Evolutionary conservation across 2,888 invertebrate species (phyloP).

Genomic region (Diplazon laetatorius): DNA sequence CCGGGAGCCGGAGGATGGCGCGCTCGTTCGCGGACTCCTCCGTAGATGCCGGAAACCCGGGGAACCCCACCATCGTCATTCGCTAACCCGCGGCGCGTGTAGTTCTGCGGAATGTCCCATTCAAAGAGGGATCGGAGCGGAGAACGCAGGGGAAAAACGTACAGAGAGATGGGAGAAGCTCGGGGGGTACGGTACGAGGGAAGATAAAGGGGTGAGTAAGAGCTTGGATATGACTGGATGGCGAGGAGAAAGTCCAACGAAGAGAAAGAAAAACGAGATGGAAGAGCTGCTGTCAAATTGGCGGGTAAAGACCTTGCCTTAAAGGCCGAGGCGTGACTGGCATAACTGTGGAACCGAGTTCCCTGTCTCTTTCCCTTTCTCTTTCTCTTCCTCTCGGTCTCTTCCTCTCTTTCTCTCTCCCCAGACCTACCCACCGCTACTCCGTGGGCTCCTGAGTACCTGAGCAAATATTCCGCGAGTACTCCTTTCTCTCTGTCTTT

Average conservation of each 20-base stretch:
- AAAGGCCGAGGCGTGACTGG: constrained; percentile 76
- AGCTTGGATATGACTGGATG: constrained; percentile 34
- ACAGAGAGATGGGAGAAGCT: constrained; percentile 39
- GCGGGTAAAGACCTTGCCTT: constrained; percentile 72
- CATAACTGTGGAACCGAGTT: constrained; percentile 70
- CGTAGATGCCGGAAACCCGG: constrained; percentile 42
- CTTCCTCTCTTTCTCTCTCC: no score
- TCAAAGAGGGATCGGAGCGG: constrained; percentile 66
- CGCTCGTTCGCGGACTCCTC: constrained; percentile 44
- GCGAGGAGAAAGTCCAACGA: constrained; percentile 31
- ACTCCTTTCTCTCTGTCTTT: constrained; percentile 23
- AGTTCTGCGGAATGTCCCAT: constrained; percentile 77
- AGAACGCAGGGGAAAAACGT: constrained; percentile 44
- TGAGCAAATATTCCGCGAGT: constrained; percentile 58
- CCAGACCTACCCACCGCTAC: constrained; percentile 22
- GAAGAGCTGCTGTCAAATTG: constrained; percentile 75
- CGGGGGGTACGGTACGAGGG: constrained; percentile 14
- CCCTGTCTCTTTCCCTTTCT: no score
- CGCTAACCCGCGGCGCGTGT: constrained; percentile 56
- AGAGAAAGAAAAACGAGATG: constrained; percentile 46
- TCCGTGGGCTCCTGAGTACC: constrained; percentile 48
- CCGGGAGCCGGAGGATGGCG: neutral
- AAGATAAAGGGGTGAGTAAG: constrained; percentile 41
- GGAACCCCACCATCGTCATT: constrained; percentile 25
- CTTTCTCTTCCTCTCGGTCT: no score